phyloP scores from a whole-genome alignment of 1,140 invertebrate genomes.

The Drosophila nikananu region DNA sequence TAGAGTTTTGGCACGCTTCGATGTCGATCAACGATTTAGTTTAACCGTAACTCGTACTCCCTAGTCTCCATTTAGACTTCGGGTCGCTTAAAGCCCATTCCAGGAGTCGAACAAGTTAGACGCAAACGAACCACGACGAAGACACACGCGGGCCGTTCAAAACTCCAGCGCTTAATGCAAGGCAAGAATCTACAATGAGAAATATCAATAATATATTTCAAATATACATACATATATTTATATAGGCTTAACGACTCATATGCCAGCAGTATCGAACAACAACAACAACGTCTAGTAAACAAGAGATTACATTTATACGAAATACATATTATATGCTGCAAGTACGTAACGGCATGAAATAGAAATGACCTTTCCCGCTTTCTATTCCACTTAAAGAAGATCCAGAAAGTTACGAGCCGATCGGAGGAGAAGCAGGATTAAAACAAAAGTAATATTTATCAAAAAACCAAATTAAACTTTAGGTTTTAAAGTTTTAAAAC shows the following conservation, averaged over 20 bases:
- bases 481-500: conserved; percentile 74
- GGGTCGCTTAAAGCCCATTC: conserved; percentile 49
- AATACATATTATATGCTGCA: conserved; percentile 54
- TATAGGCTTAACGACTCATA: conserved; percentile 45
- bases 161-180: conserved; percentile 64
- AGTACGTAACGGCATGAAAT: conserved; percentile 43
- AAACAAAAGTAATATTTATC: conserved; percentile 60
- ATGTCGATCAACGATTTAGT: conserved; percentile 38
- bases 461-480: conserved; percentile 71
- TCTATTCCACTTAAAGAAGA: conserved; percentile 30
- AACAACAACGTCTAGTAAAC: conserved; percentile 50
- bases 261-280: conserved; percentile 23
- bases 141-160: conserved; percentile 19
- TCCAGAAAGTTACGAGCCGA: background rate
- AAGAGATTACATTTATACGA: conserved; percentile 54
- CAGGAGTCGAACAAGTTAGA: conserved; percentile 5
- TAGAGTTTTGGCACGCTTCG: conserved; percentile 53
- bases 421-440: conserved; percentile 15
- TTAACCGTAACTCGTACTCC: conserved; percentile 6
- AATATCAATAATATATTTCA: conserved; percentile 71
- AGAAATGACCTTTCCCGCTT: conserved; percentile 60
- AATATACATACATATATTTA: conserved; percentile 60
- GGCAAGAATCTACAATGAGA: conserved; percentile 54
- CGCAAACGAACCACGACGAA: background rate
- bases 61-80: conserved; percentile 24